A percentile compares a stretch with the other conserved stretches of the same genome.
Evolutionary conservation across 2,888 invertebrate genomes (phyloP).

Genomic region (Osmoderma eremita): DNA sequence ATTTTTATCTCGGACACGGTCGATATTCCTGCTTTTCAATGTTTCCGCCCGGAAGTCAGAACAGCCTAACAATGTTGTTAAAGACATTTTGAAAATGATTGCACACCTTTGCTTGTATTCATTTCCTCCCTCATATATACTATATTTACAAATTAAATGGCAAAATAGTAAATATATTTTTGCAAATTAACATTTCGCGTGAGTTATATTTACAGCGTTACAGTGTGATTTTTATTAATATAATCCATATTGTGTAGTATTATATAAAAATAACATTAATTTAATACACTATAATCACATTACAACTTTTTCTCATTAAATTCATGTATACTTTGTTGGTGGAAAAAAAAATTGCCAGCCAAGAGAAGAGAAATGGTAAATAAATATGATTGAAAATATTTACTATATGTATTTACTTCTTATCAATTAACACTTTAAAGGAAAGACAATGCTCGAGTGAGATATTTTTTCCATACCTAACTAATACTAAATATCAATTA

Average conservation of each 20-base stretch:
- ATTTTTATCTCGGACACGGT: too few species aligned
- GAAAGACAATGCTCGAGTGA: conserved; percentile 20
- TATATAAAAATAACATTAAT: conserved; percentile 5
- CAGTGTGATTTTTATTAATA: conserved; percentile 24
- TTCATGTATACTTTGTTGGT: not conserved
- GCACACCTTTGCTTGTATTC: conserved; percentile 6
- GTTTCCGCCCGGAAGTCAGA: not conserved
- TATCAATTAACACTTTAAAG: conserved; percentile 5
- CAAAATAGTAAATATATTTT: conserved; percentile 6
- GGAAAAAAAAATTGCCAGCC: conserved; percentile 1
- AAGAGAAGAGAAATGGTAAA: not conserved
- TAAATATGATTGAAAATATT: conserved; percentile 12
- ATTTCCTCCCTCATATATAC: not conserved
- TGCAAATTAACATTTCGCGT: conserved; percentile 13
- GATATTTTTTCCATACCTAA: conserved; percentile 3
- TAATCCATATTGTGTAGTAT: conserved; percentile 1
- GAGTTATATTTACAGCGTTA: conserved; percentile 6
- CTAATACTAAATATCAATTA: too few species aligned
- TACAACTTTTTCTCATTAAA: not conserved
- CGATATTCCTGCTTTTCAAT: not conserved
- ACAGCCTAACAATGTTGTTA: conserved; percentile 8
- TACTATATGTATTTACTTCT: not conserved
- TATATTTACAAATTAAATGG: conserved; percentile 16
- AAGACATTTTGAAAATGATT: conserved; percentile 21
- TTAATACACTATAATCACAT: conserved; percentile 27